Conservation (phyloP, 2,888 invertebrate species). For the Pterostichus niger region DNA sequence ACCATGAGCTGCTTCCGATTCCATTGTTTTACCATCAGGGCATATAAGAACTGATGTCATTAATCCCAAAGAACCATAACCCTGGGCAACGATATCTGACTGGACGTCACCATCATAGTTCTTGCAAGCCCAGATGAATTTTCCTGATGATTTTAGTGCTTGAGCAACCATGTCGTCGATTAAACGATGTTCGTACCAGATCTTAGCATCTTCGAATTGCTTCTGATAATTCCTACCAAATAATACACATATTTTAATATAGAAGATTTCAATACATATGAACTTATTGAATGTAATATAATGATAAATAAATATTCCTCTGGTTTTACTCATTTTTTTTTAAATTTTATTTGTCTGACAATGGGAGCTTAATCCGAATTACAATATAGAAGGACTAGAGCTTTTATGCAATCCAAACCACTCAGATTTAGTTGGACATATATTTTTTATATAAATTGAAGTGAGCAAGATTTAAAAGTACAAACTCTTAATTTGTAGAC, state of each 20-base stretch:
- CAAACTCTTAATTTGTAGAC: no score
- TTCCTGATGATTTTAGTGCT: constrained; percentile 89
- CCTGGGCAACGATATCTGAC: constrained; percentile 91
- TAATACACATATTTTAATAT: constrained; percentile 20
- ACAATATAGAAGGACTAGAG: no score
- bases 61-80: constrained; percentile 90
- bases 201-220: constrained; percentile 86
- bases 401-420: no score
- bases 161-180: constrained; percentile 97
- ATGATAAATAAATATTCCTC: no score
- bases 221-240: constrained; percentile 83
- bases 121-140: constrained; percentile 95
- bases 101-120: constrained; percentile 96
- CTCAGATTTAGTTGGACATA: no score
- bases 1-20: constrained; percentile 95
- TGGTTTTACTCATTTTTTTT: no score
- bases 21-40: constrained; percentile 92
- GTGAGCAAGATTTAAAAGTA: no score
- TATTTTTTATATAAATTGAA: no score
- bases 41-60: constrained; percentile 95
- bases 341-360: no score
- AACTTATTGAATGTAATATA: no score
- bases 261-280: no score
- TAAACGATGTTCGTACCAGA: constrained; percentile 95
- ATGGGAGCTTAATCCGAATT: no score